Conservation (phyloP, 2,113 vertebrate species). For the Opisthocomus hoazin region DNA sequence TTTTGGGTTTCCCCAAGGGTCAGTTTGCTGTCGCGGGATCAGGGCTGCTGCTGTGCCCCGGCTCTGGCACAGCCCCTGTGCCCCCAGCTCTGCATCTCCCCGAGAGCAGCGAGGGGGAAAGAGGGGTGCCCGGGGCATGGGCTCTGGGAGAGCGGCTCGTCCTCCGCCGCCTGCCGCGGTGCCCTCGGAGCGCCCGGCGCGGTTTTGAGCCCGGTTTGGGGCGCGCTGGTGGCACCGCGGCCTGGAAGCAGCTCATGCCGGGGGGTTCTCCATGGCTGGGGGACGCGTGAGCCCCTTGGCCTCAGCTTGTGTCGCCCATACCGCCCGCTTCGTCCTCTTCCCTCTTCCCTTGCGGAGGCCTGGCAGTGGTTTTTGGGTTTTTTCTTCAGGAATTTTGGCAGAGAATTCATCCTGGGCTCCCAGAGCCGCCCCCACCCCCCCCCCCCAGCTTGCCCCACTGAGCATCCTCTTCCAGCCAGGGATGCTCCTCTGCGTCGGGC, state of each 20-base stretch:
- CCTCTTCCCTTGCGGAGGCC: neutral
- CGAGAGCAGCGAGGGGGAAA: neutral
- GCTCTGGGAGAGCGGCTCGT: rapidly evolving
- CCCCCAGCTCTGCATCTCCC: neutral
- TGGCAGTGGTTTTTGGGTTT: neutral
- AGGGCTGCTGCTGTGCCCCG: neutral
- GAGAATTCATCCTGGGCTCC: neutral
- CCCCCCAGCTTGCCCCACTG: neutral
- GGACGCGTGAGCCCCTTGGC: neutral
- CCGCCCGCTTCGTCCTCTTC: rapidly evolving
- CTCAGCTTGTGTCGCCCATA: neutral
- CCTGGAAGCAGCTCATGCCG: rapidly evolving
- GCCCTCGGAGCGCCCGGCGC: rapidly evolving
- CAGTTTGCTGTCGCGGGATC: neutral
- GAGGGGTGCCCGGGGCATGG: rapidly evolving
- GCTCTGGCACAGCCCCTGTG: no score
- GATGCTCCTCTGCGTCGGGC: rapidly evolving
- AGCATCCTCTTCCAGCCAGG: neutral
- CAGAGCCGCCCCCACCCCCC: no score
- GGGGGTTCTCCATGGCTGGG: neutral
- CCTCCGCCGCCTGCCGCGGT: rapidly evolving
- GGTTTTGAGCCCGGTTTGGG: neutral
- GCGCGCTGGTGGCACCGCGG: rapidly evolving
- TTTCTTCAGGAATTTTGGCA: neutral
- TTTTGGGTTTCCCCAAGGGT: rapidly evolving